Evolutionary conservation across 2,888 invertebrate species (phyloP).

Genomic region (Trypoxylon attenuatum): DNA sequence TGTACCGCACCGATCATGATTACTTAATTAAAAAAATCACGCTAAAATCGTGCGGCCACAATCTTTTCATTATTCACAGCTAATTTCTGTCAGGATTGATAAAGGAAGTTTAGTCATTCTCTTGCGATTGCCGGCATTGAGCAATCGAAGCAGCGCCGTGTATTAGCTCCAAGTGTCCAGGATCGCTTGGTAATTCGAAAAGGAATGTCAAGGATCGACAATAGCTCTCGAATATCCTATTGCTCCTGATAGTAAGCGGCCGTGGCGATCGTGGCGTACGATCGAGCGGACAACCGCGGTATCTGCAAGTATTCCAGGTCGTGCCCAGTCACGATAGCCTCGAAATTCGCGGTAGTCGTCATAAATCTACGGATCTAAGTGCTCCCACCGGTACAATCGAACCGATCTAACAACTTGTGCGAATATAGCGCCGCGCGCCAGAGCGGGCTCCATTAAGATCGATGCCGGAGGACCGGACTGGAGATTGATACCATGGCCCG

Average conservation of each 20-base stretch:
- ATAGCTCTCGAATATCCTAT: slow-evolving; percentile 50
- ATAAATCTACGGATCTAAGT: slow-evolving; percentile 62
- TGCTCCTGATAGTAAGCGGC: slow-evolving; percentile 56
- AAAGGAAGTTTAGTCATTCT: no score
- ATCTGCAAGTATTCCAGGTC: slow-evolving; percentile 45
- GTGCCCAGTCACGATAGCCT: slow-evolving; percentile 65
- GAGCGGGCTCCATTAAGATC: slow-evolving; percentile 40
- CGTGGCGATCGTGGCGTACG: slow-evolving; percentile 52
- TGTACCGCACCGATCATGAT: no score
- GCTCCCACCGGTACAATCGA: slow-evolving; percentile 35
- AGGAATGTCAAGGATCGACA: slow-evolving; percentile 51
- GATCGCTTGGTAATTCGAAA: background rate
- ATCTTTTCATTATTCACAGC: no score
- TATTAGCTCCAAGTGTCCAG: background rate
- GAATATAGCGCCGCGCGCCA: slow-evolving; percentile 33
- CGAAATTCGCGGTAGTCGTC: slow-evolving; percentile 64
- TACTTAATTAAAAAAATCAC: no score
- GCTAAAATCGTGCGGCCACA: no score
- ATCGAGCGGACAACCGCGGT: slow-evolving; percentile 42
- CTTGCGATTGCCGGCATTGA: background rate
- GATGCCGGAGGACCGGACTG: slow-evolving; percentile 23
- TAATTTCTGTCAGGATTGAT: no score
- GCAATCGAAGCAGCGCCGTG: background rate
- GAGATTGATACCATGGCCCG: slow-evolving; percentile 30
- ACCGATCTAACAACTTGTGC: slow-evolving; percentile 60